Base-by-base conservation (phyloP, 2,797 vertebrate species). In the Argentina silus region DNA sequence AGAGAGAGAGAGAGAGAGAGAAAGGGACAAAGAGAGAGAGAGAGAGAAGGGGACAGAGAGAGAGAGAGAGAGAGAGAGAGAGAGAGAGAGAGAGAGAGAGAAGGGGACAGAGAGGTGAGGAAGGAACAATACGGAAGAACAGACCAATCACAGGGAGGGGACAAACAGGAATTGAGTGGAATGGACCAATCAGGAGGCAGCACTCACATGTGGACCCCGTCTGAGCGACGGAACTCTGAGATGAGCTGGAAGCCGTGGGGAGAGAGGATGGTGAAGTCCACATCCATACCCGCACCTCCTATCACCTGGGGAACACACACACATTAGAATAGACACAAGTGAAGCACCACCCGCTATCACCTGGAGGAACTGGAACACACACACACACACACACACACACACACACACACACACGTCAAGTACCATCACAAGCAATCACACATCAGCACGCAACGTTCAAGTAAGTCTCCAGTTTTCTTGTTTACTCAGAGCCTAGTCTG, bases 151-250 rank as follows among this genome's bases (percentile, higher is more conserved):
- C 48, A 50, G 48, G 14, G 7, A 14, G 2, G 17, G 55, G 21
- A 23, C 7, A 10, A 8, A 59, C 27, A 11, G 10, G 11, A 21
- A 23, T 17, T 11, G 56, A 12, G 56, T 10, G 11, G 56, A 59
- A 7, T 14, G 57, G 23, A 6, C 57, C 57, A 60, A 19, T 60
- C 21, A 36, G 57, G 23, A 7, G n/a, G 10, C 23, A 9, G 61
- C 69, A 93, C 95, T 90, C 85, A 97, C 95, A 83, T 93, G 91
- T 97, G 95, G 69, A 95, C 88, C 21, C 94, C 95, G 0, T 96
- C 94, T 1, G 95, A 95, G 68, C 79, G 93, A 70, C 95, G 93
- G 74, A 92, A 92, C 75, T 96, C 95, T 0, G 94, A 94, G 67
- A 92, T 87, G 77, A 96, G 79, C 67, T 88, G 85, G 80, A 87